These are phyloP conservation scores for Cotesia vestalis DNA, from an alignment of 1,140 invertebrate species.

Conservation along the genomic window DNA sequence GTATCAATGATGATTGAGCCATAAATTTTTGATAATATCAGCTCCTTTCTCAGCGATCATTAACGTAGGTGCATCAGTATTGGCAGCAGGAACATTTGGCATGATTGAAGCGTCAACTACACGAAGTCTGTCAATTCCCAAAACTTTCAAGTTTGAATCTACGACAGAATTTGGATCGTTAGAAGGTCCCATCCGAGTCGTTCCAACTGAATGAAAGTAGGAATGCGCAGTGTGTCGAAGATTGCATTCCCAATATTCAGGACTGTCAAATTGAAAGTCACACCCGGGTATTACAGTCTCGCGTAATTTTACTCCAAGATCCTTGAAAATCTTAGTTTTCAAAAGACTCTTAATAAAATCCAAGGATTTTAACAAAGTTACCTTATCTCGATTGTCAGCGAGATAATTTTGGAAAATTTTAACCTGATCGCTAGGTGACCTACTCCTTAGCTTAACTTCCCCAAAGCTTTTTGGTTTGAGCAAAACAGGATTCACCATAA, in stretches of 20 bases:
- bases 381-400: constrained; percentile 58
- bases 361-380: constrained; percentile 48
- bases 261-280: constrained; percentile 43
- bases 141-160: constrained; percentile 64
- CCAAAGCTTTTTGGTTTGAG: constrained; percentile 69
- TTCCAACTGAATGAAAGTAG: constrained; percentile 60
- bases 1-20: constrained; percentile 42
- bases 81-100: constrained; percentile 63
- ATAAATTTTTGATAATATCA: too few species aligned
- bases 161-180: constrained; percentile 65
- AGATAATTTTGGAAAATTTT: too few species aligned
- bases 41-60: constrained; percentile 68
- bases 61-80: constrained; percentile 64
- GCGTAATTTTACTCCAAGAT: constrained; percentile 47
- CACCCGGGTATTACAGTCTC: constrained; percentile 55
- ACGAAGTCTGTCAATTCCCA: constrained; percentile 62
- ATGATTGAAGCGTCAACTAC: constrained; percentile 66
- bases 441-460: constrained; percentile 60
- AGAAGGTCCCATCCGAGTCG: constrained; percentile 66
- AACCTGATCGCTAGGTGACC: constrained; percentile 68
- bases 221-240: constrained; percentile 62
- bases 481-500: constrained; percentile 44
- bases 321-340: constrained; percentile 31
- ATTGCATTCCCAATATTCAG: constrained; percentile 66
- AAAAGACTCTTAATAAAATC: constrained; percentile 28